Evolutionary conservation across 2,888 invertebrate genomes (phyloP).

Genomic region (Scaptomyza cyrtandrae): DNA sequence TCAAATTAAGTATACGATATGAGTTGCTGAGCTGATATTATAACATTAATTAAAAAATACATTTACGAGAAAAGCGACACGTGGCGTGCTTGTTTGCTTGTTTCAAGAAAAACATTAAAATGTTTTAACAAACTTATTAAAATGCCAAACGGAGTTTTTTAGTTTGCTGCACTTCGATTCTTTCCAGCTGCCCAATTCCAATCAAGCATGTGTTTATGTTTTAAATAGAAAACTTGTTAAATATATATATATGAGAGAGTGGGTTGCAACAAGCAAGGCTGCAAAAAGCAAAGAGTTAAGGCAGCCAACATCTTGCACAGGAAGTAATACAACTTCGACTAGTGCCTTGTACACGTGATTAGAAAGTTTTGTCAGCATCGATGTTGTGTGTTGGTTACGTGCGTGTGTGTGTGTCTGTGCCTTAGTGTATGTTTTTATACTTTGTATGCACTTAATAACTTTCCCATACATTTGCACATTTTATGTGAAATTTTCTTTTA

Average conservation of each 20-base stretch:
- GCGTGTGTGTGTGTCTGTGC: conserved; percentile 17
- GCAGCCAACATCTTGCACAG: conserved; percentile 55
- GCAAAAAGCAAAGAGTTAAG: not conserved
- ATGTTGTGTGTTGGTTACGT: conserved; percentile 42
- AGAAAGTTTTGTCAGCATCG: conserved; percentile 69
- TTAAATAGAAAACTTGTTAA: conserved; percentile 77
- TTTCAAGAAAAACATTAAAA: conserved; percentile 43
- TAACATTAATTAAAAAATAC: conserved; percentile 65
- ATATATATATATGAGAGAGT: conserved; percentile 28
- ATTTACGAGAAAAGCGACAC: conserved; percentile 3
- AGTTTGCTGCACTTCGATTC: conserved; percentile 28
- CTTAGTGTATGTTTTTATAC: conserved; percentile 69
- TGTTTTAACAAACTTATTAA: conserved; percentile 45
- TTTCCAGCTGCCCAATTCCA: conserved; percentile 60
- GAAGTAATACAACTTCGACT: conserved; percentile 73
- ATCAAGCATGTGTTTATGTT: conserved; percentile 80
- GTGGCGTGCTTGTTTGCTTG: too few relatives aligned
- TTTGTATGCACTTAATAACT: conserved; percentile 80
- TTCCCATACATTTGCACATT: conserved; percentile 79
- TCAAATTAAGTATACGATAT: conserved; percentile 9
- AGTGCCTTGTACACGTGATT: conserved; percentile 76
- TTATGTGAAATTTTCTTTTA: conserved; percentile 74
- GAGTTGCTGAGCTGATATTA: conserved; percentile 27
- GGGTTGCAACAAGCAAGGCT: conserved; percentile 29
- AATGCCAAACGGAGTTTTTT: conserved; percentile 31